These are phyloP conservation scores for Metopia argyrocephala DNA, from an alignment of 2,888 invertebrate species.

Conservation along the genomic window DNA sequence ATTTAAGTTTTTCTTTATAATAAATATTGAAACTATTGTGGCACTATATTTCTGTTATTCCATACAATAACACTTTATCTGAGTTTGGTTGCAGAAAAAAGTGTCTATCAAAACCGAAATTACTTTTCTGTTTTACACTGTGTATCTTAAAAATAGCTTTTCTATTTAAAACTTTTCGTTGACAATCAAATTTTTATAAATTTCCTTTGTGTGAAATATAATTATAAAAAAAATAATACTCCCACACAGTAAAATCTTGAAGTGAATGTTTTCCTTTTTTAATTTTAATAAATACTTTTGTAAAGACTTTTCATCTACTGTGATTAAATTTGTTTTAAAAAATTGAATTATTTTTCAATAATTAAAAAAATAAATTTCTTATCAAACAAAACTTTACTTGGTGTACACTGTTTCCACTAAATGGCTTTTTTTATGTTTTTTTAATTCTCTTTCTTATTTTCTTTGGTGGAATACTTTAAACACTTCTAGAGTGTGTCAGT, in stretches of 20 bases:
- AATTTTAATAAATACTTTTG: not conserved
- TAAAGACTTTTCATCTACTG: not conserved
- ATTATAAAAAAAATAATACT: too few species aligned
- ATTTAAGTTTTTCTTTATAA: not conserved
- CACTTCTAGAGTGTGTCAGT: constrained; percentile 5
- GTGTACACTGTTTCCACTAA: not conserved
- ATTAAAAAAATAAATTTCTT: not conserved
- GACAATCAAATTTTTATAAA: not conserved
- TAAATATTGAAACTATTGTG: not conserved
- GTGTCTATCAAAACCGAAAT: constrained; percentile 26
- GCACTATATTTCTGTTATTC: constrained; percentile 26
- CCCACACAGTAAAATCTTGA: not conserved
- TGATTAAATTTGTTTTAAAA: not conserved
- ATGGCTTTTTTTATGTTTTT: not conserved
- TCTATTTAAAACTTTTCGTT: constrained; percentile 29
- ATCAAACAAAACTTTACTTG: not conserved
- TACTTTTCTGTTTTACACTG: constrained; percentile 49
- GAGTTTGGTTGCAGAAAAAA: not conserved
- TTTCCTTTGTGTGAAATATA: not conserved
- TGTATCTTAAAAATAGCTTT: not conserved
- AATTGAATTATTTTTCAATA: not conserved
- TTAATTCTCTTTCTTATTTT: too few species aligned
- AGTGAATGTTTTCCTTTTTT: not conserved
- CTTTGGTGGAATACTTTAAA: constrained; percentile 19
- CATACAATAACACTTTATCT: constrained; percentile 38